Conservation (phyloP, 2,888 invertebrate species). For the Lissonota sp. region DNA sequence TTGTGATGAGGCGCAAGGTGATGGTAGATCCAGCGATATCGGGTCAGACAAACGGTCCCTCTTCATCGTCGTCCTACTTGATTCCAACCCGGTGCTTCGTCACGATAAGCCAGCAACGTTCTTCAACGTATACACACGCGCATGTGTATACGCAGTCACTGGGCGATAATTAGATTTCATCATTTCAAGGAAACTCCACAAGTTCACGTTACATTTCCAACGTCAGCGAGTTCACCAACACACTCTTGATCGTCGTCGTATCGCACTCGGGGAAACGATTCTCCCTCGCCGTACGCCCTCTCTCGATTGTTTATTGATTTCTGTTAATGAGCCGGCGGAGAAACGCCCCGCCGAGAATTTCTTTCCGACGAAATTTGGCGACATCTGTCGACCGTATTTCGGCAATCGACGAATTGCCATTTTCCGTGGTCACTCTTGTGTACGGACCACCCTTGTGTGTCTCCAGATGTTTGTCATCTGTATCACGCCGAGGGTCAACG, state of each 20-base stretch:
- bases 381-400: conserved; percentile 22
- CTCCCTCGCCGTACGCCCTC: not conserved
- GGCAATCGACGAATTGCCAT: conserved; percentile 29
- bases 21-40: conserved; percentile 48
- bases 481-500: not conserved
- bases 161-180: conserved; percentile 62
- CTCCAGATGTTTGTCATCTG: not conserved
- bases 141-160: conserved; percentile 2
- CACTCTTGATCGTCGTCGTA: conserved; percentile 30
- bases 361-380: not conserved
- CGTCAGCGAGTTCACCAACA: conserved; percentile 34
- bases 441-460: not conserved
- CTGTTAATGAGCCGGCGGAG: conserved; percentile 20
- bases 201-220: conserved; percentile 50
- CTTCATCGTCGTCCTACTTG: conserved; percentile 22
- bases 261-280: conserved; percentile 1
- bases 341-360: conserved; percentile 16
- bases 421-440: not conserved
- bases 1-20: conserved; percentile 28
- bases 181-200: conserved; percentile 61
- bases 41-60: conserved; percentile 29
- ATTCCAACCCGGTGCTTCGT: not conserved
- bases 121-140: conserved; percentile 1
- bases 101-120: not conserved
- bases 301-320: conserved; percentile 52